A percentile compares a stretch with the other conserved stretches of the same genome.
Evolutionary conservation across 2,888 invertebrate genomes (phyloP).

Genomic region (Heteromurus nitidus): DNA sequence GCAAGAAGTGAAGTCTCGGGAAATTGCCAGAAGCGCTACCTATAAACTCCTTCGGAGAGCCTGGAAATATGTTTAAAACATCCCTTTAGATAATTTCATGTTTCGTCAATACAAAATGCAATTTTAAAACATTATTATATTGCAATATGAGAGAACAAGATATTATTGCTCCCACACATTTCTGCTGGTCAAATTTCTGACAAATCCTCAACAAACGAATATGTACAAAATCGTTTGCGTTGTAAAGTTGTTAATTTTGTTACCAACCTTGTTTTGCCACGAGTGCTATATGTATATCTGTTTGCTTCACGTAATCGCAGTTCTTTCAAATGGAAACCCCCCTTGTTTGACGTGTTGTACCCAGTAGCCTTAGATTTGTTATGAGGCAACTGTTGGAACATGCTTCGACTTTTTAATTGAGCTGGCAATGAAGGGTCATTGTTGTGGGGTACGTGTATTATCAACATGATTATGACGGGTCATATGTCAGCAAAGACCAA

Average conservation of each 20-base stretch:
- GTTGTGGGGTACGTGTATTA: constrained; percentile 14
- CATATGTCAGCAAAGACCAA: background rate
- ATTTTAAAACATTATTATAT: no score
- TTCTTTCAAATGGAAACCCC: no score
- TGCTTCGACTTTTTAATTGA: background rate
- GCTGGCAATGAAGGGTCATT: background rate
- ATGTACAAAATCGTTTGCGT: background rate
- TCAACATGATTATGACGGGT: constrained; percentile 23
- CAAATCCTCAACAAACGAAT: background rate
- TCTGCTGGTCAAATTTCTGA: background rate
- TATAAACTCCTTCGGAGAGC: background rate
- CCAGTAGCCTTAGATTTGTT: constrained; percentile 47
- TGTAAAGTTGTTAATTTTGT: background rate
- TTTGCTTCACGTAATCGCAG: background rate
- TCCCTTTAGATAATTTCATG: no score
- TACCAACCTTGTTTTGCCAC: background rate
- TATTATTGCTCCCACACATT: no score
- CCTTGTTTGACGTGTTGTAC: no score
- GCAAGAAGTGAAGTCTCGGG: background rate
- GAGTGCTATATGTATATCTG: no score
- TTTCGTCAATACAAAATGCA: no score
- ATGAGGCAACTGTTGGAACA: background rate
- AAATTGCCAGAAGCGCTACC: background rate
- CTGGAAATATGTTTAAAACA: no score
- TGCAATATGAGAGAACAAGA: no score